phyloP scores from a whole-genome alignment of 2,113 vertebrate species.

The Conger conger region DNA sequence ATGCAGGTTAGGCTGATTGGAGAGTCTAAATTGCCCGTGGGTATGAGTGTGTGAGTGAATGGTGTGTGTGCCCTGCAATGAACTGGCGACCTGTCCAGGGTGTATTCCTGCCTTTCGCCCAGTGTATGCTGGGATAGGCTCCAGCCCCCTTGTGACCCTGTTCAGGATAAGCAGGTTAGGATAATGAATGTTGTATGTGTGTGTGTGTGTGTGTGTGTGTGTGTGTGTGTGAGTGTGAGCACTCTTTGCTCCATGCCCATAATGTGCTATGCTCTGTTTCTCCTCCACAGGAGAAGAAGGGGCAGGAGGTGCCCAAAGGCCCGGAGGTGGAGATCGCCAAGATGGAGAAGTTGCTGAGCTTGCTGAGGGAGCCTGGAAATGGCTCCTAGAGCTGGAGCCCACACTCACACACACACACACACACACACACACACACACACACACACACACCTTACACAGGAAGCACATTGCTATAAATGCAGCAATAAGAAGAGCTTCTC shows the following conservation, averaged over 20 bases:
- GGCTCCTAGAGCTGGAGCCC: neutral
- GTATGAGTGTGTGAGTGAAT: too few relatives aligned
- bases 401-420: neutral
- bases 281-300: constrained; percentile 79
- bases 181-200: too few relatives aligned
- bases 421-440: constrained; percentile 15
- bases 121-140: too few relatives aligned
- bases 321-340: constrained; percentile 85
- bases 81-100: too few relatives aligned
- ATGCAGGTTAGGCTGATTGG: too few relatives aligned
- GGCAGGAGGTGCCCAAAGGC: constrained; percentile 77
- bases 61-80: too few relatives aligned
- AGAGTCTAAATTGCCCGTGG: too few relatives aligned
- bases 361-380: constrained; percentile 70
- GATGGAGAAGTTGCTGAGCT: constrained; percentile 85
- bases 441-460: too few relatives aligned
- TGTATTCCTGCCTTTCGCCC: too few relatives aligned
- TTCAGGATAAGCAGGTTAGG: too few relatives aligned
- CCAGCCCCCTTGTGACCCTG: too few relatives aligned
- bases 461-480: neutral
- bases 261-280: neutral
- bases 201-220: neutral
- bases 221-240: neutral
- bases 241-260: neutral
- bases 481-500: constrained; percentile 5